phyloP scores from a whole-genome alignment of 2,113 vertebrate genomes.

The Aythya baeri region DNA sequence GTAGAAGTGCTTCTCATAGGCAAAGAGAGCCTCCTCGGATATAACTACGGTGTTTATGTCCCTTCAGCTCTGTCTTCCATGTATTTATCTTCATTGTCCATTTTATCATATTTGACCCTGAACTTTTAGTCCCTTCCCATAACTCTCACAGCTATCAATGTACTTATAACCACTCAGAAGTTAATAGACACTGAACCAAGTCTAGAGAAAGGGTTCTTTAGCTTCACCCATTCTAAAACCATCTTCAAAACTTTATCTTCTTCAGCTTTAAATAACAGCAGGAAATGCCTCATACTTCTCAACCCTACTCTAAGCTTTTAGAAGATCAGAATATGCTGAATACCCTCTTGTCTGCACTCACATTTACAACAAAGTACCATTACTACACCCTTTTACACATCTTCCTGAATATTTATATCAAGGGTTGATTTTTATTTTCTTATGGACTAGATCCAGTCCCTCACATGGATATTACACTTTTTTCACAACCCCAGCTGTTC shows the following conservation, averaged over 20 bases:
- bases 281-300: neutral
- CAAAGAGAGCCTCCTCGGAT: neutral
- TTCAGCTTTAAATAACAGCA: neutral
- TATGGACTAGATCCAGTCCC: neutral
- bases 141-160: slow-evolving; percentile 1
- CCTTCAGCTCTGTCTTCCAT: neutral
- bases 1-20: slow-evolving; percentile 24
- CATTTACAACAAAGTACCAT: neutral
- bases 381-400: neutral
- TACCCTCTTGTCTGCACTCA: neutral
- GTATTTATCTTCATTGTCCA: slow-evolving; percentile 22
- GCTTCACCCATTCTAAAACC: neutral
- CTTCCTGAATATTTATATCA: neutral
- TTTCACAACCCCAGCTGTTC: neutral
- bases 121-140: slow-evolving; percentile 1
- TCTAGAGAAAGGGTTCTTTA: neutral
- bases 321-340: neutral
- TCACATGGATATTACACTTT: neutral
- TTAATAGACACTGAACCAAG: neutral
- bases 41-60: neutral
- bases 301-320: neutral
- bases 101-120: slow-evolving; percentile 31
- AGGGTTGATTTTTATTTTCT: neutral
- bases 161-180: neutral
- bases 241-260: neutral